phyloP scores from a whole-genome alignment of 2,113 vertebrate genomes.

The Engraulis encrasicolus region DNA sequence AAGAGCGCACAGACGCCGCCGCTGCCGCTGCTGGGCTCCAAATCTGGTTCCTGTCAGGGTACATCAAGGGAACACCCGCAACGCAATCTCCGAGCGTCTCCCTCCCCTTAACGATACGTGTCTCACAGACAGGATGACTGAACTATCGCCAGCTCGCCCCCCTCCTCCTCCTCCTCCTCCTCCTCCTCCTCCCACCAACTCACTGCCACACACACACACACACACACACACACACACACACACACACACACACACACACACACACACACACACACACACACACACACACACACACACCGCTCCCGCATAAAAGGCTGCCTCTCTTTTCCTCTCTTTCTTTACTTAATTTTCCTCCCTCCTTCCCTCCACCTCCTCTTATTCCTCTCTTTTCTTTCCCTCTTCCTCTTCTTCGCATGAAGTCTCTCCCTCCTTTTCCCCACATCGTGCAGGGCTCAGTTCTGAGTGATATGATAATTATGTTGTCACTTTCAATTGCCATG shows the following conservation, averaged over 20 bases:
- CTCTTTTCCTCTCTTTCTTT: slow-evolving; percentile 51
- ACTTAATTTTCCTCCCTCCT: slow-evolving; percentile 43
- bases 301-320: slow-evolving; percentile 58
- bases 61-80: slow-evolving; percentile 85
- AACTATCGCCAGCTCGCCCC: slow-evolving; percentile 76
- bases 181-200: background rate
- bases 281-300: too few relatives aligned
- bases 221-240: too few relatives aligned
- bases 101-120: slow-evolving; percentile 75
- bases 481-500: slow-evolving; percentile 77
- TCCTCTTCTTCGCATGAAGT: slow-evolving; percentile 49
- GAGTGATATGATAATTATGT: slow-evolving; percentile 81
- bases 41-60: slow-evolving; percentile 83
- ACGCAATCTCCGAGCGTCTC: slow-evolving; percentile 77
- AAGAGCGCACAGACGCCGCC: slow-evolving; percentile 67
- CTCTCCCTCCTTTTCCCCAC: slow-evolving; percentile 66
- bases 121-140: slow-evolving; percentile 73
- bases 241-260: too few relatives aligned
- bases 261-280: too few relatives aligned
- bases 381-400: slow-evolving; percentile 51
- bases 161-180: background rate
- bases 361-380: background rate
- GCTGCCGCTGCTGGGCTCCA: slow-evolving; percentile 65
- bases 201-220: background rate
- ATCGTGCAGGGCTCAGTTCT: slow-evolving; percentile 77